Evolutionary conservation across 2,797 vertebrate species (phyloP).

Genomic region (Hippopotamyrus pictus): DNA sequence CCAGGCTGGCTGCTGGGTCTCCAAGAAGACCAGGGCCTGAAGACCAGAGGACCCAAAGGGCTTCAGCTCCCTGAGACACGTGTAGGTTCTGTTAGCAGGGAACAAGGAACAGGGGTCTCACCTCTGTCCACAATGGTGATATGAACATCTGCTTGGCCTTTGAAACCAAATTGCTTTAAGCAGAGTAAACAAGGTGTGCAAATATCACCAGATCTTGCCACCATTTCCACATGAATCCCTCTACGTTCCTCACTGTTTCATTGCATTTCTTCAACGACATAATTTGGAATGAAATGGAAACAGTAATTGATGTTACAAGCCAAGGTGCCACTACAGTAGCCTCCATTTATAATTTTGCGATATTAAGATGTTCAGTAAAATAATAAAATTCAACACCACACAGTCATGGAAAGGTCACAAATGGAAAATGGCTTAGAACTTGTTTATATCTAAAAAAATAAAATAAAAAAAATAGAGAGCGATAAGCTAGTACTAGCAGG

Average conservation of each 20-base stretch:
- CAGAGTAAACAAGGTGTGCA: neutral
- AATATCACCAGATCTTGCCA: neutral
- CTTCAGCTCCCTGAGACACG: neutral
- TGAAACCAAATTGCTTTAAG: neutral
- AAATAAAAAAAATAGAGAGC: neutral
- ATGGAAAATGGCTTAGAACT: neutral
- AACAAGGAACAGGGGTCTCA: neutral
- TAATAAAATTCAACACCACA: neutral
- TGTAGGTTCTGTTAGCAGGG: neutral
- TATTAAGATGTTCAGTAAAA: neutral
- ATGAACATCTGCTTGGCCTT: neutral
- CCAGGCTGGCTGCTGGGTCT: neutral
- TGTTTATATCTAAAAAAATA: neutral
- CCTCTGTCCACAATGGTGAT: neutral
- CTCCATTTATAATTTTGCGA: neutral
- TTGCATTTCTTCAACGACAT: neutral
- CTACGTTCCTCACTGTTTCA: neutral
- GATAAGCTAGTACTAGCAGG: neutral
- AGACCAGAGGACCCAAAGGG: neutral
- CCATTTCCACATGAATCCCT: neutral
- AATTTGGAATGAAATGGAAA: neutral
- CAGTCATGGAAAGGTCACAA: neutral
- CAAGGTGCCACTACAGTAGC: neutral
- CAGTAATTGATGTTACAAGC: neutral
- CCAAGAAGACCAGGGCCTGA: neutral